A percentile compares a stretch with the other conserved stretches of the same genome.
phyloP scores from a whole-genome alignment of 2,113 vertebrate species.

The Stomatorhinus ivindoensis region DNA sequence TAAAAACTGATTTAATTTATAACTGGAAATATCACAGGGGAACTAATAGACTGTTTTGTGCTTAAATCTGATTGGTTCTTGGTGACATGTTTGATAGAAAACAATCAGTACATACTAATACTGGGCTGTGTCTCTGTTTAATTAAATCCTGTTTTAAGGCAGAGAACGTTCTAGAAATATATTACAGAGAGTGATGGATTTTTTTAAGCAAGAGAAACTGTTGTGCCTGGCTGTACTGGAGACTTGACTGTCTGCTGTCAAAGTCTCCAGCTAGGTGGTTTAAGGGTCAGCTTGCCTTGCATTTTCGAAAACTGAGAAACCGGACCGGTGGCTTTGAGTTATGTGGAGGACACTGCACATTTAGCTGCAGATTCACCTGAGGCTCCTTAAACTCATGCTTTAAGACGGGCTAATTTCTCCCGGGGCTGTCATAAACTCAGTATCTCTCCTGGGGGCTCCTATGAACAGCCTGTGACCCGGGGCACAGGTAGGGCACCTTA shows the following conservation, averaged over 20 bases:
- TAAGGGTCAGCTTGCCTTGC: neutral
- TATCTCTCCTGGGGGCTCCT: neutral
- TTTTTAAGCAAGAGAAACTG: neutral
- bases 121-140: neutral
- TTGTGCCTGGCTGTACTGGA: neutral
- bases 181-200: neutral
- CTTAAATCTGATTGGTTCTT: neutral
- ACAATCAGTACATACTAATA: neutral
- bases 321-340: neutral
- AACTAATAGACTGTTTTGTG: neutral
- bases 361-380: neutral
- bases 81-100: neutral
- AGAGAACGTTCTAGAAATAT: neutral
- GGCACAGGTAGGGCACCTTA: neutral
- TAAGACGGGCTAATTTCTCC: neutral
- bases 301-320: neutral
- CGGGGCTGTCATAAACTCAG: neutral
- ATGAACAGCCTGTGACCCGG: constrained; percentile 1
- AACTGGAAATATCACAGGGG: neutral
- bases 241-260: neutral
- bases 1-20: neutral
- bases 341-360: neutral
- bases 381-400: neutral
- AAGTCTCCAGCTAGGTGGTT: neutral
- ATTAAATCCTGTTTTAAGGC: neutral